A percentile compares a stretch with the other conserved stretches of the same genome.
Evolutionary conservation across 2,888 invertebrate genomes (phyloP).

Genomic region (Galerucella calmariensis): DNA sequence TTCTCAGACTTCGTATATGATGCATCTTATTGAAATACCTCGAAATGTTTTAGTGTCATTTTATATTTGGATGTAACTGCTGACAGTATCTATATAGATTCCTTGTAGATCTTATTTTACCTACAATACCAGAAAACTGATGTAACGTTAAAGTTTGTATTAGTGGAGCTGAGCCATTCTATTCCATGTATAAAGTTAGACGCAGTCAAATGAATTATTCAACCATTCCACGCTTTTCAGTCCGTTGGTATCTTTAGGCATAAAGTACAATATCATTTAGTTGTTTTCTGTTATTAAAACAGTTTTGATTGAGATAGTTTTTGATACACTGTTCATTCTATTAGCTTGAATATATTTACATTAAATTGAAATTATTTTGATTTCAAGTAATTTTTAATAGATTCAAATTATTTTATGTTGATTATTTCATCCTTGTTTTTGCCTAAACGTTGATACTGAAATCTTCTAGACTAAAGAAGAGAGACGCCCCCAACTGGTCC

Average conservation of each 20-base stretch:
- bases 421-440: neutral
- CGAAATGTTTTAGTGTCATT: no score
- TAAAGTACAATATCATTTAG: neutral
- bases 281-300: neutral
- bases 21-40: no score
- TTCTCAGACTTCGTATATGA: no score
- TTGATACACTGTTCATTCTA: no score
- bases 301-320: neutral
- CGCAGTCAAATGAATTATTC: neutral
- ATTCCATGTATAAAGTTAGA: neutral
- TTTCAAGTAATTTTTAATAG: no score
- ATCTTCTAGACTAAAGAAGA: neutral
- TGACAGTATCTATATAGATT: no score
- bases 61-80: no score
- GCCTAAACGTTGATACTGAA: neutral
- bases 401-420: no score
- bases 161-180: neutral
- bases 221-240: neutral
- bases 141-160: neutral
- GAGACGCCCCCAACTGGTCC: neutral
- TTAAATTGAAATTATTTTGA: no score
- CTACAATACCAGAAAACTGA: neutral
- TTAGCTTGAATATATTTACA: no score
- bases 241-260: neutral
- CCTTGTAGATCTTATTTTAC: neutral